Conservation (phyloP, 2,888 invertebrate species). For the Cryptocephalus moraei region DNA sequence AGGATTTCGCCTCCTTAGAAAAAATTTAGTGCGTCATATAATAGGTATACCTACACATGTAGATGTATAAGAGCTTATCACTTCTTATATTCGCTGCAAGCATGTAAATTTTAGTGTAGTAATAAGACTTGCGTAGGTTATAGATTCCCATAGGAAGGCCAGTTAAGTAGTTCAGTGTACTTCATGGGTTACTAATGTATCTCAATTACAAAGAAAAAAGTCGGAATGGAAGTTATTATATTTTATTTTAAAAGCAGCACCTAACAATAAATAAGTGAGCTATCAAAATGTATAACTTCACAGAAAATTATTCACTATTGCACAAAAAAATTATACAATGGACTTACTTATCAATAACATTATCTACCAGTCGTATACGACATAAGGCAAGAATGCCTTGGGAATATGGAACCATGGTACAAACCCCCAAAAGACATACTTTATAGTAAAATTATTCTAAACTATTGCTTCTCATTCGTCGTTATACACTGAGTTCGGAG, state of each 20-base stretch:
- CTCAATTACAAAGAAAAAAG: no score
- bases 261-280: constrained; percentile 31
- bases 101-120: no score
- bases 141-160: no score
- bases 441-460: constrained; percentile 9
- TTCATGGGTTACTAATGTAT: no score
- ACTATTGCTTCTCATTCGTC: constrained; percentile 10
- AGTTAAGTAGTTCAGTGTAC: no score
- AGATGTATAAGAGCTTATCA: no score
- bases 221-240: constrained; percentile 20
- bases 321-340: constrained; percentile 29
- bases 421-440: constrained; percentile 10
- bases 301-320: constrained; percentile 28
- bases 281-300: constrained; percentile 29
- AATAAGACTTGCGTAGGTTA: no score
- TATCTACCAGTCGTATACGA: constrained; percentile 35
- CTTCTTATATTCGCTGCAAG: no score
- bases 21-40: no score
- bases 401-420: constrained; percentile 19
- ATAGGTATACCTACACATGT: no score
- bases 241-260: constrained; percentile 33
- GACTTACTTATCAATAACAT: constrained; percentile 15
- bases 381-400: constrained; percentile 32
- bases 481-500: constrained; percentile 6
- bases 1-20: no score